Evolutionary conservation across 2,113 vertebrate species (phyloP).

Genomic region (Oncorhynchus clarkii): DNA sequence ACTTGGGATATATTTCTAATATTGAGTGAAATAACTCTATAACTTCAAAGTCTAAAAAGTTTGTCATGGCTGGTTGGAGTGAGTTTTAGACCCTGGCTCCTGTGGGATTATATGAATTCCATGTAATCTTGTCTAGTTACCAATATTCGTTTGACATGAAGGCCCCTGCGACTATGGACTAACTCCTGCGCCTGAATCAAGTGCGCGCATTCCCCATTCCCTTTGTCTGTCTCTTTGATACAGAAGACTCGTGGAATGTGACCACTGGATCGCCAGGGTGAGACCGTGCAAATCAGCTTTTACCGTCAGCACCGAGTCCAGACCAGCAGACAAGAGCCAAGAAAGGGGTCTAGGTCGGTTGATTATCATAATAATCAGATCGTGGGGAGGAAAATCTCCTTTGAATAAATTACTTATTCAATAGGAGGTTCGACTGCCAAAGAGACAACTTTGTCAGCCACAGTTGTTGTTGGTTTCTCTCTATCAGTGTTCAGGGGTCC

Average conservation of each 20-base stretch:
- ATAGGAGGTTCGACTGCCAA: conserved; percentile 82
- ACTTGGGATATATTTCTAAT: neutral
- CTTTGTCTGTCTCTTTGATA: conserved; percentile 68
- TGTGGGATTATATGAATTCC: conserved; percentile 59
- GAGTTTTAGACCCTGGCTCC: conserved; percentile 4
- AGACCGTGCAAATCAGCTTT: conserved; percentile 81
- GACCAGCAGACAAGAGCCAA: conserved; percentile 71
- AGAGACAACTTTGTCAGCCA: conserved; percentile 80
- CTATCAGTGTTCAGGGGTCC: conserved; percentile 49
- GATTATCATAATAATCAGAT: conserved; percentile 81
- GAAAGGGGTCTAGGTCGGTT: conserved; percentile 63
- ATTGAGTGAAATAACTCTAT: neutral
- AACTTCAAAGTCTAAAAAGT: neutral
- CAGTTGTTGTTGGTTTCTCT: conserved; percentile 53
- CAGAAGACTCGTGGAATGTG: conserved; percentile 77
- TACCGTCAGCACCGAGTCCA: conserved; percentile 72
- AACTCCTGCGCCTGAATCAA: conserved; percentile 63
- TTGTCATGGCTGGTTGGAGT: neutral
- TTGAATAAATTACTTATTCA: conserved; percentile 82
- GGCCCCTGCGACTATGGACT: conserved; percentile 56
- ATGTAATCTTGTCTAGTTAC: conserved; percentile 64
- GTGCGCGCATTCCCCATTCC: conserved; percentile 59
- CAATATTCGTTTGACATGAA: conserved; percentile 68
- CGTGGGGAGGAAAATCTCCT: conserved; percentile 81
- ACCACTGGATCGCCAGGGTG: conserved; percentile 58